Evolutionary conservation across 2,113 vertebrate genomes (phyloP).

Genomic region (Camelus dromedarius): DNA sequence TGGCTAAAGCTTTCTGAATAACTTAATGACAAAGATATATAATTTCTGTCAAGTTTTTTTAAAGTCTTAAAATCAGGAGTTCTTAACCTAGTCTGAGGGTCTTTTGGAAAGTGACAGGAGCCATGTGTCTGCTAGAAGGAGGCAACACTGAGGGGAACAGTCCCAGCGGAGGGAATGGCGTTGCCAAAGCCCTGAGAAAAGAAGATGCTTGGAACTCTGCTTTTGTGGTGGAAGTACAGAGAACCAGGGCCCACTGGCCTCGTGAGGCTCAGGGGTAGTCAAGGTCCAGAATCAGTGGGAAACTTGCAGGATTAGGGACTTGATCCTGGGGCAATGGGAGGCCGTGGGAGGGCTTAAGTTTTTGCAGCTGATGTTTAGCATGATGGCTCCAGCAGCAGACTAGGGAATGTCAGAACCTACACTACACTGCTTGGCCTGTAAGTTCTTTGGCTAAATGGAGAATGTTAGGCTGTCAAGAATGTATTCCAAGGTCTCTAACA

Average conservation of each 20-base stretch:
- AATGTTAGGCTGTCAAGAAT: neutral
- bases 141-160: neutral
- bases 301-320: neutral
- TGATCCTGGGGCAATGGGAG: neutral
- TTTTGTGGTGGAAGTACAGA: neutral
- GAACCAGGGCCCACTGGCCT: neutral
- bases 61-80: slow-evolving; percentile 1
- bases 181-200: neutral
- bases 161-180: neutral
- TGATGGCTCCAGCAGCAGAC: neutral
- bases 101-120: neutral
- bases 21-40: neutral
- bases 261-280: neutral
- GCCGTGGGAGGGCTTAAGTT: neutral
- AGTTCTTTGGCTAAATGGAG: neutral
- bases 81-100: neutral
- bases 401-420: neutral
- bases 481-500: neutral
- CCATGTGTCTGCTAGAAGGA: too few relatives aligned
- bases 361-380: neutral
- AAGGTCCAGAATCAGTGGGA: neutral
- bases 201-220: neutral
- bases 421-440: neutral
- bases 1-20: neutral
- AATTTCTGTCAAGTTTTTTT: slow-evolving; percentile 1